A percentile compares a stretch with the other conserved stretches of the same genome.
These are phyloP conservation scores for Deilephila porcellus DNA, from an alignment of 2,888 invertebrate genomes.

Conservation along the genomic window DNA sequence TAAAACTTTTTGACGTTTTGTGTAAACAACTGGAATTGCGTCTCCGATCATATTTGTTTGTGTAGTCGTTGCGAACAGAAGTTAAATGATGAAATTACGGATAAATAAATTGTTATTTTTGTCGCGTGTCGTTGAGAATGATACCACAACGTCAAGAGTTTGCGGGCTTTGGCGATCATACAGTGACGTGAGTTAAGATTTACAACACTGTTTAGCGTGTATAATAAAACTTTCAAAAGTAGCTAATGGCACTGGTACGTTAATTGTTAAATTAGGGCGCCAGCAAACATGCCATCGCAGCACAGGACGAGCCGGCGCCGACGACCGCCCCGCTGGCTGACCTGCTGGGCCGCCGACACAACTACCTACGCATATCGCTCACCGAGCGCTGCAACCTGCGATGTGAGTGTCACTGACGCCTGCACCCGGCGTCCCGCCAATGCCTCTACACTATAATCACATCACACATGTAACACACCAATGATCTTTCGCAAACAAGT, in stretches of 20 bases:
- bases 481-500: no score
- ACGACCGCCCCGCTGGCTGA: slow-evolving; percentile 87
- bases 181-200: slow-evolving; percentile 35
- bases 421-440: neutral
- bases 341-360: slow-evolving; percentile 94
- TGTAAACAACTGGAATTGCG: neutral
- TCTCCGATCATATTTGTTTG: slow-evolving; percentile 1
- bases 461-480: neutral
- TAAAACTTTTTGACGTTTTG: neutral
- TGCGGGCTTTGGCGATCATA: slow-evolving; percentile 25
- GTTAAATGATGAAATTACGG: slow-evolving; percentile 35
- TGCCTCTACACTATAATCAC: neutral
- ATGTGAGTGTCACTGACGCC: slow-evolving; percentile 87
- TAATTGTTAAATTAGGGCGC: neutral
- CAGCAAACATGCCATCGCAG: slow-evolving; percentile 1
- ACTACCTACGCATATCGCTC: slow-evolving; percentile 97
- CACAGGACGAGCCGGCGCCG: slow-evolving; percentile 29
- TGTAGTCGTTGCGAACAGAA: slow-evolving; percentile 17
- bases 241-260: neutral
- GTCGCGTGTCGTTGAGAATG: slow-evolving; percentile 28
- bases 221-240: slow-evolving; percentile 2
- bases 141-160: neutral
- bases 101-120: slow-evolving; percentile 36
- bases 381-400: slow-evolving; percentile 98
- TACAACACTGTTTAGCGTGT: neutral